phyloP scores from a whole-genome alignment of 2,113 vertebrate species.

The Isurus oxyrinchus region DNA sequence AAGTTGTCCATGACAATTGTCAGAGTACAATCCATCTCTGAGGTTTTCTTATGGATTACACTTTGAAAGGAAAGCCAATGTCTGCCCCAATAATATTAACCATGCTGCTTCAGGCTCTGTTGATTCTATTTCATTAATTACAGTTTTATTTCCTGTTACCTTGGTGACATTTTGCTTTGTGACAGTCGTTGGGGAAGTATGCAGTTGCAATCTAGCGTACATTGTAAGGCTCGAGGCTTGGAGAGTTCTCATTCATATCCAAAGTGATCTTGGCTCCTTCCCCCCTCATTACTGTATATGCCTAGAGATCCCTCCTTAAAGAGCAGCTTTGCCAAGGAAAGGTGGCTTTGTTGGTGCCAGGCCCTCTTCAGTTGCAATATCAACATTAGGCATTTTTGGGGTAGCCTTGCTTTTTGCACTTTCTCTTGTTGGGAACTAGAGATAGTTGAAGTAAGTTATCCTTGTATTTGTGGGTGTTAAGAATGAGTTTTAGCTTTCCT shows the following conservation, averaged over 20 bases:
- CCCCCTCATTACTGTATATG: not conserved
- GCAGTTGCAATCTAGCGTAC: not conserved
- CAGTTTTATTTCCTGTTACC: not conserved
- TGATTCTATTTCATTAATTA: not conserved
- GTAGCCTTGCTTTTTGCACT: not conserved
- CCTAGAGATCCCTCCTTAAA: not conserved
- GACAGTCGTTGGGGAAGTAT: not conserved
- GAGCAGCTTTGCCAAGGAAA: not conserved
- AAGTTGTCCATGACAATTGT: not conserved
- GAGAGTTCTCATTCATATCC: not conserved
- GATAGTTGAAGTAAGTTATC: too few relatives aligned
- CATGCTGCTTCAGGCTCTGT: not conserved
- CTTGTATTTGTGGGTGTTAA: too few relatives aligned
- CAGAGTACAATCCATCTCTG: not conserved
- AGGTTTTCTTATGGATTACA: not conserved
- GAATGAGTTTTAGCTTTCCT: too few relatives aligned
- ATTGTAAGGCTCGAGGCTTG: not conserved
- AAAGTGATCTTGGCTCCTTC: not conserved
- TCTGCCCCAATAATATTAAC: not conserved
- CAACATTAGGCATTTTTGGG: not conserved
- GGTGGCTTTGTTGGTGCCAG: not conserved
- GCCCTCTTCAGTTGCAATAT: not conserved
- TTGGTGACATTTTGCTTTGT: not conserved
- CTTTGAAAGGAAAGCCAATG: not conserved
- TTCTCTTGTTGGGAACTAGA: too few relatives aligned